Percentiles rank a stretch among this genome's conserved stretches.
phyloP scores from a whole-genome alignment of 2,797 vertebrate species.

The Hippopotamyrus pictus region DNA sequence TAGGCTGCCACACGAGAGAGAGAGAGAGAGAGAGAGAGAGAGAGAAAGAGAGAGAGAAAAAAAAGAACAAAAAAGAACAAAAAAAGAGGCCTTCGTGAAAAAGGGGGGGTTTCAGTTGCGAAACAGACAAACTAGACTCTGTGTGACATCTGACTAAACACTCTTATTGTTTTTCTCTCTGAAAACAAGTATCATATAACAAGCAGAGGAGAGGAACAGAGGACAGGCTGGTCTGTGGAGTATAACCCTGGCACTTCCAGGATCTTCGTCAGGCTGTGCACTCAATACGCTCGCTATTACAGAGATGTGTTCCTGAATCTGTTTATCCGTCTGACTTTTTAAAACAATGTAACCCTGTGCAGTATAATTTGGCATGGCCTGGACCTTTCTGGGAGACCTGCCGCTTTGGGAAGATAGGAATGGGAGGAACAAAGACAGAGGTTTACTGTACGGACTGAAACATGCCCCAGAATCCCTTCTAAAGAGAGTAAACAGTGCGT shows the following conservation, averaged over 20 bases:
- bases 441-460: conserved; percentile 48
- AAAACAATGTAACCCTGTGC: conserved; percentile 57
- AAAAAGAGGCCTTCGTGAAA: conserved; percentile 50
- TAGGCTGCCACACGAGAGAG: conserved; percentile 52
- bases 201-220: conserved; percentile 34
- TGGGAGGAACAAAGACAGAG: conserved; percentile 46
- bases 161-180: conserved; percentile 68
- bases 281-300: conserved; percentile 38
- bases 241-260: conserved; percentile 47
- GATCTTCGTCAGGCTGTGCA: conserved; percentile 37
- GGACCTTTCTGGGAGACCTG: conserved; percentile 47
- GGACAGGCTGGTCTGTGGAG: conserved; percentile 45
- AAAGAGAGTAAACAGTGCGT: conserved; percentile 36
- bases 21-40: not conserved
- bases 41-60: not conserved
- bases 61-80: not conserved
- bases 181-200: conserved; percentile 69
- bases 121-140: conserved; percentile 67
- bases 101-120: conserved; percentile 59
- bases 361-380: conserved; percentile 49
- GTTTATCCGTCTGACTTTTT: conserved; percentile 49
- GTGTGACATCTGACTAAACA: conserved; percentile 70
- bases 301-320: conserved; percentile 43
- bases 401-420: conserved; percentile 43
- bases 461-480: conserved; percentile 29